Percentiles rank a stretch among this genome's conserved stretches.
Evolutionary conservation across 2,797 vertebrate genomes (phyloP).

Genomic region (Cetoscarus ocellatus): DNA sequence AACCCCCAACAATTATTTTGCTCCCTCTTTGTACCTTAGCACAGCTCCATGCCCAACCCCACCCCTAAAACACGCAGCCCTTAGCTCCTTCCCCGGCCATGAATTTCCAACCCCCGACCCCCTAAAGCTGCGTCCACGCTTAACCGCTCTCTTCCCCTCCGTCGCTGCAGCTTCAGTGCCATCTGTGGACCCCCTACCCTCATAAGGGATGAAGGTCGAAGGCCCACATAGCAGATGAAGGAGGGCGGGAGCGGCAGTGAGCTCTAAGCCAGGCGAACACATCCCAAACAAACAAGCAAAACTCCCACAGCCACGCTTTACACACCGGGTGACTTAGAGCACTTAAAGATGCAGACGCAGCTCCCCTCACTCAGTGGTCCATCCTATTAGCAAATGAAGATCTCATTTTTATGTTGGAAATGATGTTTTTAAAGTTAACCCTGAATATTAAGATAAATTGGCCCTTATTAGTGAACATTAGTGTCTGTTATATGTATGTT

Average conservation of each 20-base stretch:
- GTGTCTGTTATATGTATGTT: no score
- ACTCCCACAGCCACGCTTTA: slow-evolving; percentile 67
- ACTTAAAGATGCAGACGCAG: slow-evolving; percentile 82
- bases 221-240: slow-evolving; percentile 49
- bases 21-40: slow-evolving; percentile 57
- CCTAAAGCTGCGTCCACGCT: slow-evolving; percentile 63
- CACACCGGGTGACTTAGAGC: slow-evolving; percentile 81
- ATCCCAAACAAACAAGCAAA: slow-evolving; percentile 45
- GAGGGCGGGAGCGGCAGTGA: slow-evolving; percentile 54
- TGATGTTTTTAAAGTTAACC: slow-evolving; percentile 49
- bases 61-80: slow-evolving; percentile 21
- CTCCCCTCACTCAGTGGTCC: slow-evolving; percentile 40
- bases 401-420: slow-evolving; percentile 57
- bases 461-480: no score
- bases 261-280: slow-evolving; percentile 30
- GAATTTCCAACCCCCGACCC: slow-evolving; percentile 33
- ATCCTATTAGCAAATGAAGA: slow-evolving; percentile 40
- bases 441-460: no score
- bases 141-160: slow-evolving; percentile 50
- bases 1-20: slow-evolving; percentile 42
- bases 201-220: slow-evolving; percentile 57
- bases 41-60: slow-evolving; percentile 46
- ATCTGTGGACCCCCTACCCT: slow-evolving; percentile 66
- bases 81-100: slow-evolving; percentile 35
- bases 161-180: slow-evolving; percentile 76